Evolutionary conservation across 2,888 invertebrate species (phyloP).

Genomic region (Pollenia griseotomentosa): DNA sequence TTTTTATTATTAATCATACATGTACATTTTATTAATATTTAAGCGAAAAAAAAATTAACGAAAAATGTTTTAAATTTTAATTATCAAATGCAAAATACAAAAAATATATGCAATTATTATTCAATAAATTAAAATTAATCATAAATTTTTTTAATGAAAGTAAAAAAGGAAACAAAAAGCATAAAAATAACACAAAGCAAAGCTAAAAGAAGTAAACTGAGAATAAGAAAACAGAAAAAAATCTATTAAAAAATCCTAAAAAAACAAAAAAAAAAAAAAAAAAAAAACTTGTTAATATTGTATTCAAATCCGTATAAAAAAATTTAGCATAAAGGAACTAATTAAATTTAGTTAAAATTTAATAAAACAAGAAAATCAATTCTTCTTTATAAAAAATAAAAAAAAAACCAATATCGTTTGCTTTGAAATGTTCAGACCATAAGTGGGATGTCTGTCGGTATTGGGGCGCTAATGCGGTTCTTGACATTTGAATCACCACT

Average conservation of each 20-base stretch:
- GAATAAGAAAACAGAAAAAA: conserved; percentile 41
- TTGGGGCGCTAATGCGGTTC: not conserved
- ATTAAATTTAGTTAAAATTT: conserved; percentile 77
- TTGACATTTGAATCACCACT: conserved; percentile 74
- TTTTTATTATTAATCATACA: conserved; percentile 45
- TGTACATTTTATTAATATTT: conserved; percentile 68
- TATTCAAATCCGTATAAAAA: conserved; percentile 63
- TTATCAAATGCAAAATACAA: conserved; percentile 47
- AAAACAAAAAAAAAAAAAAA: conserved; percentile 49
- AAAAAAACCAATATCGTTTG: conserved; percentile 45
- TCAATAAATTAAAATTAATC: conserved; percentile 79
- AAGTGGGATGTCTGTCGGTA: not conserved
- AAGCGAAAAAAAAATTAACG: conserved; percentile 61
- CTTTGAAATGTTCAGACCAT: not conserved
- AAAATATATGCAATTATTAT: conserved; percentile 80
- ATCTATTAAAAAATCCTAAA: conserved; percentile 63
- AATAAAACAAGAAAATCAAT: conserved; percentile 73
- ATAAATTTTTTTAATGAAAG: conserved; percentile 76
- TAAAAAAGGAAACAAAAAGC: conserved; percentile 8
- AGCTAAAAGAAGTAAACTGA: conserved; percentile 49
- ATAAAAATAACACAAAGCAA: conserved; percentile 46
- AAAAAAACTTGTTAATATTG: conserved; percentile 70
- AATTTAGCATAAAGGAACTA: conserved; percentile 70
- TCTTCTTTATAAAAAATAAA: conserved; percentile 59
- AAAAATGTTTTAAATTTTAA: conserved; percentile 66